Evolutionary conservation across 2,888 invertebrate species (phyloP).

Genomic region (Trissoscelio sp.): DNA sequence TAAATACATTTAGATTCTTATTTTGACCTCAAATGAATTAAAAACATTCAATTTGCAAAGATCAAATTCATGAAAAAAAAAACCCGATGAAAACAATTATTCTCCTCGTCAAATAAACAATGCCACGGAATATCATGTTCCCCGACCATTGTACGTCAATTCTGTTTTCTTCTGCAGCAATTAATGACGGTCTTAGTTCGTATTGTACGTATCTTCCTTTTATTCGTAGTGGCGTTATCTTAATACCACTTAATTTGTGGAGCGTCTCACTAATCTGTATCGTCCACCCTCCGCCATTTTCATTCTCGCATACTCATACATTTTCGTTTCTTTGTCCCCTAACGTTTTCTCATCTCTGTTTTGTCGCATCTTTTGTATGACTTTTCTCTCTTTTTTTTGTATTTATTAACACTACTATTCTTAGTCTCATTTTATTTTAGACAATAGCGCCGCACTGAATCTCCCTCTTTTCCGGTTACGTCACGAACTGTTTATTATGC

Average conservation of each 20-base stretch:
- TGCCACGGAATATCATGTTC: conserved; percentile 22
- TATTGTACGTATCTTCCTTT: conserved; percentile 59
- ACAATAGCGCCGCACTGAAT: conserved; percentile 57
- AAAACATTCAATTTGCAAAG: no score
- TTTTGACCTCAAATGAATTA: no score
- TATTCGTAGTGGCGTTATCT: conserved; percentile 48
- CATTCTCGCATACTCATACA: conserved; percentile 60
- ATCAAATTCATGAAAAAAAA: no score
- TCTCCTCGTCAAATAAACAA: conserved; percentile 7
- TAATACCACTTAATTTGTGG: conserved; percentile 66
- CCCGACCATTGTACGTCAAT: conserved; percentile 36
- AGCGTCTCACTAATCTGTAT: conserved; percentile 62
- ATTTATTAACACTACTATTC: conserved; percentile 63
- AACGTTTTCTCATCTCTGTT: conserved; percentile 17
- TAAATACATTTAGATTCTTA: no score
- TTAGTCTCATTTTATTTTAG: conserved; percentile 56
- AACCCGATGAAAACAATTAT: conserved; percentile 32
- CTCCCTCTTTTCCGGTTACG: conserved; percentile 53
- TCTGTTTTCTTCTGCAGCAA: conserved; percentile 49
- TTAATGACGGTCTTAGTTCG: conserved; percentile 56
- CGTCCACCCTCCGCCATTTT: conserved; percentile 46
- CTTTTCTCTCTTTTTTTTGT: conserved; percentile 67
- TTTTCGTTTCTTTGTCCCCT: conserved; percentile 47
- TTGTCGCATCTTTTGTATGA: conserved; percentile 39
- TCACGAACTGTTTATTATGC: conserved; percentile 63